Conservation (phyloP, 2,797 vertebrate species). For the Phrynocephalus forsythii region DNA sequence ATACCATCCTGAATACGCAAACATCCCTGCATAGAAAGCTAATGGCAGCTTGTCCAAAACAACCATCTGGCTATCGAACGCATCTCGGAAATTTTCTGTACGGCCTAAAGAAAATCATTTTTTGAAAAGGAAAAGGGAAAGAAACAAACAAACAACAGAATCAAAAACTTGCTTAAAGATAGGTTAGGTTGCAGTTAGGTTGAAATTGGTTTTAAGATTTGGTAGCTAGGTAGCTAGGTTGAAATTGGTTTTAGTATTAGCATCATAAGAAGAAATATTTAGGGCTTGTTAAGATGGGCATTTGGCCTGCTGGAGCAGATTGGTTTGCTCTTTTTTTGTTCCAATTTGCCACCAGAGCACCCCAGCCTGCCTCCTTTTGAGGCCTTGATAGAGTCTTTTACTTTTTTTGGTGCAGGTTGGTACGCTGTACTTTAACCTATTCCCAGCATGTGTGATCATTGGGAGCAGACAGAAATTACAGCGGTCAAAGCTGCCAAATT, state of each 20-base stretch:
- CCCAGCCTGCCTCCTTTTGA: too few relatives aligned
- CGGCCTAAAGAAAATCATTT: constrained; percentile 76
- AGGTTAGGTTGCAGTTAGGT: background rate
- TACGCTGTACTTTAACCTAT: too few relatives aligned
- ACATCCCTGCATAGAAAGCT: constrained; percentile 91
- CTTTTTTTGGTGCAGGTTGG: too few relatives aligned
- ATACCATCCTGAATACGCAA: constrained; percentile 92
- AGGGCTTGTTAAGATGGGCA: too few relatives aligned
- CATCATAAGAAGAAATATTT: background rate
- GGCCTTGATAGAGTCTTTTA: too few relatives aligned
- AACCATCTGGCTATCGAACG: constrained; percentile 80
- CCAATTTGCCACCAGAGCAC: too few relatives aligned
- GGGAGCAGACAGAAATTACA: too few relatives aligned
- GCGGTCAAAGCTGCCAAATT: too few relatives aligned
- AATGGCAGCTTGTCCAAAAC: constrained; percentile 85
- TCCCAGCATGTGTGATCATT: too few relatives aligned
- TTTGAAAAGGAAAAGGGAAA: accelerated
- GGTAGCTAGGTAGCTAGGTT: background rate
- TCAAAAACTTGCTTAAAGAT: accelerated
- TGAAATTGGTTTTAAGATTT: background rate
- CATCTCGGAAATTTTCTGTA: constrained; percentile 86
- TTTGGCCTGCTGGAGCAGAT: too few relatives aligned
- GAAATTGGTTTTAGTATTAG: background rate
- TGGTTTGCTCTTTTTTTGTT: too few relatives aligned
- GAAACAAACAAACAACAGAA: background rate